Conservation (phyloP, 2,797 vertebrate genomes). For the Pseudomugil gertrudae region DNA sequence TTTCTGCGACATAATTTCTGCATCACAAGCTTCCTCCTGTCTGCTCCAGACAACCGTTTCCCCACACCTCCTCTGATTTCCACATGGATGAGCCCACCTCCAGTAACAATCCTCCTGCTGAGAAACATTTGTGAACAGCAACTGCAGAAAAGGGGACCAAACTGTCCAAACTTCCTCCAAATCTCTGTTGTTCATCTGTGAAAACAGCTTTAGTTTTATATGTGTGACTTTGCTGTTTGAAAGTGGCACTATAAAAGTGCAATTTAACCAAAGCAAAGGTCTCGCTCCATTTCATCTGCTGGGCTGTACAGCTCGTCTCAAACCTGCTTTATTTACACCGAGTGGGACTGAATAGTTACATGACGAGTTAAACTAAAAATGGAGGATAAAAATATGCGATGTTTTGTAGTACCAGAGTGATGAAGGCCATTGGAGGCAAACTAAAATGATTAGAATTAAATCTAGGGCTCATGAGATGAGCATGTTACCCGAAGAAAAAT, state of each 20-base stretch:
- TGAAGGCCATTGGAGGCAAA: slow-evolving; percentile 1
- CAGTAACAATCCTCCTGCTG: too few relatives aligned
- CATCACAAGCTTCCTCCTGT: too few relatives aligned
- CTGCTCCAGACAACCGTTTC: too few relatives aligned
- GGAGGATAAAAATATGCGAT: slow-evolving; percentile 17
- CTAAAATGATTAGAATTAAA: neutral
- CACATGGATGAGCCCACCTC: too few relatives aligned
- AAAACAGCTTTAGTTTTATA: too few relatives aligned
- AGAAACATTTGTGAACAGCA: too few relatives aligned
- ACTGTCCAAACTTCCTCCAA: too few relatives aligned
- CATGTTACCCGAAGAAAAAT: slow-evolving; percentile 33
- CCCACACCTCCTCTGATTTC: too few relatives aligned
- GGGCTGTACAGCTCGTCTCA: slow-evolving; percentile 45
- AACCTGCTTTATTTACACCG: slow-evolving; percentile 64
- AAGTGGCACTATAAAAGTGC: slow-evolving; percentile 47
- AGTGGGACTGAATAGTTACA: slow-evolving; percentile 22
- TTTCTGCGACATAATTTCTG: too few relatives aligned
- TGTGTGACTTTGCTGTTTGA: slow-evolving; percentile 49
- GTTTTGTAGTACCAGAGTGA: slow-evolving; percentile 29
- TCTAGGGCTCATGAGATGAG: slow-evolving; percentile 18
- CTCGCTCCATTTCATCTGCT: slow-evolving; percentile 51
- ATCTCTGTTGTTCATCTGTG: too few relatives aligned
- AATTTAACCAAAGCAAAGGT: slow-evolving; percentile 38
- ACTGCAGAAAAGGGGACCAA: slow-evolving; percentile 37
- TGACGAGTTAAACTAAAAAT: slow-evolving; percentile 38